phyloP scores from a whole-genome alignment of 2,888 invertebrate species.

The Drosophila borborema region DNA sequence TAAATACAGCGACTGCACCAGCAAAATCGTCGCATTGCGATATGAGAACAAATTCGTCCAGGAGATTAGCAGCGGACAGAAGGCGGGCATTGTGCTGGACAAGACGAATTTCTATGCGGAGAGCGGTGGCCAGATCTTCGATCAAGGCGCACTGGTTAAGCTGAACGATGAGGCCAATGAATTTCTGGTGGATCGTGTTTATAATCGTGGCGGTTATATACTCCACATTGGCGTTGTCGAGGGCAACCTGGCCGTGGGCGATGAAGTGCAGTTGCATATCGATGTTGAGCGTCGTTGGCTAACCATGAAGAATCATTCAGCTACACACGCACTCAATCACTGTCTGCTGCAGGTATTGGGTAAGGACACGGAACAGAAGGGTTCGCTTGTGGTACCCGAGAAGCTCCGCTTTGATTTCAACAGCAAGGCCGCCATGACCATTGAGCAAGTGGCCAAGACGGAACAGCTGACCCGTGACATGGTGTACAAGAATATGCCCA shows the following conservation, averaged over 20 bases:
- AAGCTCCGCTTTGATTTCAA: constrained; percentile 98
- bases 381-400: constrained; percentile 98
- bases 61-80: constrained; percentile 92
- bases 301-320: constrained; percentile 99
- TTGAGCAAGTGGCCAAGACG: constrained; percentile 93
- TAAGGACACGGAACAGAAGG: constrained; percentile 96
- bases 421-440: constrained; percentile 95
- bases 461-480: constrained; percentile 93
- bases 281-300: constrained; percentile 93
- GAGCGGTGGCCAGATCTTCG: constrained; percentile 99
- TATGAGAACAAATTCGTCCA: constrained; percentile 93
- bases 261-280: constrained; percentile 92
- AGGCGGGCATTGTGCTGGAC: constrained; percentile 96
- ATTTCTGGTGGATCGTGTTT: constrained; percentile 96
- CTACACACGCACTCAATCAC: constrained; percentile 98
- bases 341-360: constrained; percentile 95
- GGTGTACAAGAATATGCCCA: constrained; percentile 90
- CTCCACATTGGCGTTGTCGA: constrained; percentile 96
- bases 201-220: constrained; percentile 98
- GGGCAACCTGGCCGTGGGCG: constrained; percentile 93
- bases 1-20: constrained; percentile 89
- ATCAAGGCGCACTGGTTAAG: constrained; percentile 96
- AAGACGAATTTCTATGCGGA: constrained; percentile 99
- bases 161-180: constrained; percentile 93
- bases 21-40: constrained; percentile 93